Base-by-base conservation (phyloP, 2,888 invertebrate genomes). In the Xanthorhoe spadicearia region DNA sequence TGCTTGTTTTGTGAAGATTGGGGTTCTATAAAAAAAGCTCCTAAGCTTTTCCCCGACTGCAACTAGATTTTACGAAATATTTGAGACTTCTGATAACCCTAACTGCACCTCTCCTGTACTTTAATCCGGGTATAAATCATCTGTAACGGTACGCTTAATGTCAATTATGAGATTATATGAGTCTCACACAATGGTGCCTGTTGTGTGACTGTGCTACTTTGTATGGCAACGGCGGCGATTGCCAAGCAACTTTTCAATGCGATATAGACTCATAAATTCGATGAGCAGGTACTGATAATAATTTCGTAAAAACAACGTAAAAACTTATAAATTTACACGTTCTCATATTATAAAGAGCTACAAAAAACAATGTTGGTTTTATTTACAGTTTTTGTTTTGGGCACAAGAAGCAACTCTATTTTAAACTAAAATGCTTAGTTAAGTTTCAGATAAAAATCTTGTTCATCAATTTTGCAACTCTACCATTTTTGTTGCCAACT, bases 111-210 rank as follows among this genome's bases (percentile, higher is more conserved):
- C 53, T 69, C 32, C 56, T 51, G 62, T 61, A 35, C 63, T 64
- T 58, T 66, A 69, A 69, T 69, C 66, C 58, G 57, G 54, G 66
- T 61, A 38, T 69, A 69, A 66, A 69, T 69, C 69, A 69, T 66
- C 53, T 59, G 64, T 66, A 69, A 64, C 66, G 69, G 64, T 63
- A 58, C 57, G 63, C 54, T 69, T 61, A 69, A 65, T 69, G 69
- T 66, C 69, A 69, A 69, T 69, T 69, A 69, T 66, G 65, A 62
- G 65, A 56, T 63, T 63, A 60, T 67, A 68, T 64, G 64, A 61
- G 54, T 56, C 52, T 32, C 56, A 32, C 50, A 64, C 64, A 68
- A 64, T 64, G 52, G 67, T 63, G 56, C 17, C 38, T 52, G 63
- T 67, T 67, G 63, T 66, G 52, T 35, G 59, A 49, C 61, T 61